Conservation (phyloP, 2,113 vertebrate genomes). For the Syrrhaptes paradoxus region DNA sequence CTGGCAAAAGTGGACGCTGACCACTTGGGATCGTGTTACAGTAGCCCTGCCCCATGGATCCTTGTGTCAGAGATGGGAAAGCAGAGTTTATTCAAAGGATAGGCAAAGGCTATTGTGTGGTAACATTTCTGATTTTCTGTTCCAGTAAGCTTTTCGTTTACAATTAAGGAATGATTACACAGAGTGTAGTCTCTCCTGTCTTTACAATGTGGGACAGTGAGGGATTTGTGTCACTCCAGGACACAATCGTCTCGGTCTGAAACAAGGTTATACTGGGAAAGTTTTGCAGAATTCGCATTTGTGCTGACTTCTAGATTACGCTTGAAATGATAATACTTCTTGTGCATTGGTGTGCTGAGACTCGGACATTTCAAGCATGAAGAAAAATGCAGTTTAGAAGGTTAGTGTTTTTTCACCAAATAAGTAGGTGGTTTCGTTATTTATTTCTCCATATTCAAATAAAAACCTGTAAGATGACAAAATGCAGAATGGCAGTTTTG, state of each 20-base stretch:
- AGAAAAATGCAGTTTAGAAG: background rate
- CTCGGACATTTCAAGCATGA: slow-evolving; percentile 17
- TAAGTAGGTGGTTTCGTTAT: background rate
- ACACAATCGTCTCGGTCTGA: slow-evolving; percentile 17
- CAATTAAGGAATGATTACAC: background rate
- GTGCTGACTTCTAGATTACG: background rate
- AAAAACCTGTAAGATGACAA: background rate
- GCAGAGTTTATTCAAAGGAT: background rate
- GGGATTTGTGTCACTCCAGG: slow-evolving; percentile 26
- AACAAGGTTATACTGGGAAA: background rate
- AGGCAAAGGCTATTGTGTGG: background rate
- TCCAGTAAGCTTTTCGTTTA: background rate
- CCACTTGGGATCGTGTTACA: rapidly evolving
- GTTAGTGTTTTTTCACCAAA: background rate
- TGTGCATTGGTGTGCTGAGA: background rate
- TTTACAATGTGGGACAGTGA: slow-evolving; percentile 40
- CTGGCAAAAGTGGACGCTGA: background rate
- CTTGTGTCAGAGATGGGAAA: background rate
- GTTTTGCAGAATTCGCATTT: slow-evolving; percentile 45
- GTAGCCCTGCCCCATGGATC: rapidly evolving
- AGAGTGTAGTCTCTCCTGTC: background rate
- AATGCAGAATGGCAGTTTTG: slow-evolving; percentile 33
- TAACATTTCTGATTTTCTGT: background rate
- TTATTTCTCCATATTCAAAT: background rate
- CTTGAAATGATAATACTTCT: slow-evolving; percentile 11